Evolutionary conservation across 2,797 vertebrate genomes (phyloP).

Genomic region (Xiphophorus birchmanni): DNA sequence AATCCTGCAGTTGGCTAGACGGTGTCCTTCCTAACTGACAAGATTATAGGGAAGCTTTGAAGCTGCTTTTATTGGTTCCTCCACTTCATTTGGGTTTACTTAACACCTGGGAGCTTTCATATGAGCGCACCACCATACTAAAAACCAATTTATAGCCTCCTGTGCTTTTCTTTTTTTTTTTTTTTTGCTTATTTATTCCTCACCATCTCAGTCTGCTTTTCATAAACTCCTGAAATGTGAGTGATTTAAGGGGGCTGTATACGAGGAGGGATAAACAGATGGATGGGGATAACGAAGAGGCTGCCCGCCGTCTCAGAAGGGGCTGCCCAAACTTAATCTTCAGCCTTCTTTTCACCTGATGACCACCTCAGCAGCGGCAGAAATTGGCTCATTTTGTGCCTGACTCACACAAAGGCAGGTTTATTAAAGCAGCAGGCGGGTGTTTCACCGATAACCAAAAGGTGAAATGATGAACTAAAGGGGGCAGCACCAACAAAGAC

Average conservation of each 20-base stretch:
- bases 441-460: conserved; percentile 56
- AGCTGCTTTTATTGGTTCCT: conserved; percentile 74
- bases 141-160: conserved; percentile 69
- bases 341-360: conserved; percentile 25
- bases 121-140: conserved; percentile 44
- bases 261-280: conserved; percentile 24
- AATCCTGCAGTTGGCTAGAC: conserved; percentile 54
- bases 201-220: conserved; percentile 39
- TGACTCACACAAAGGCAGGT: conserved; percentile 53
- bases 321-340: conserved; percentile 22
- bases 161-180: conserved; percentile 19
- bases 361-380: conserved; percentile 26
- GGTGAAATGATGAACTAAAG: conserved; percentile 55
- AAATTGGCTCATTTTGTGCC: conserved; percentile 56
- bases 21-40: conserved; percentile 76
- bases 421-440: conserved; percentile 55
- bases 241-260: conserved; percentile 50
- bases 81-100: conserved; percentile 81
- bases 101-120: conserved; percentile 74
- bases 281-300: conserved; percentile 43
- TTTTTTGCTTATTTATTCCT: conserved; percentile 43
- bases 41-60: conserved; percentile 76
- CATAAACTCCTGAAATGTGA: conserved; percentile 58
- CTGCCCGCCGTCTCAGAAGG: conserved; percentile 27
- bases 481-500: conserved; percentile 70